phyloP scores from a whole-genome alignment of 2,888 invertebrate genomes.

The Salticus scenicus region DNA sequence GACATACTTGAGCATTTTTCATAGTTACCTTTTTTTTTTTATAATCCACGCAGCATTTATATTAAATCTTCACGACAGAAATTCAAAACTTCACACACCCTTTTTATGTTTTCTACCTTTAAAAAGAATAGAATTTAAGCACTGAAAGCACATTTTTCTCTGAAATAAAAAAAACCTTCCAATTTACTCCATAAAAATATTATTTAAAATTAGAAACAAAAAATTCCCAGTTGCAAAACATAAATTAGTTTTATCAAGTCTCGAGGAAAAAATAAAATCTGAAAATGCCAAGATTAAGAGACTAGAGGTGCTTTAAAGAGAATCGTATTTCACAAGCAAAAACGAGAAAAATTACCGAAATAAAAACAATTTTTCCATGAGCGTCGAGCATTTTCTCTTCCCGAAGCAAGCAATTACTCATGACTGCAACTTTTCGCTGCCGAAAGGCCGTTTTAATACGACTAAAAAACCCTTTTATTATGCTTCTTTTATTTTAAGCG shows the following conservation, averaged over 20 bases:
- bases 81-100: too few species aligned
- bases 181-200: not conserved
- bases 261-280: not conserved
- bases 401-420: slow-evolving; percentile 53
- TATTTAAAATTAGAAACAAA: not conserved
- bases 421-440: slow-evolving; percentile 51
- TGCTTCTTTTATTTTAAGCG: slow-evolving; percentile 38
- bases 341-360: slow-evolving; percentile 48
- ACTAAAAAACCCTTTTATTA: slow-evolving; percentile 38
- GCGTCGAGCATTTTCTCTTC: not conserved
- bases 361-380: slow-evolving; percentile 44
- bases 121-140: not conserved
- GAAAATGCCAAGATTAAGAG: not conserved
- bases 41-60: too few species aligned
- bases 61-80: too few species aligned
- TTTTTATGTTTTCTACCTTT: not conserved
- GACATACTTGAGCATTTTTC: too few species aligned
- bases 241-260: slow-evolving; percentile 8
- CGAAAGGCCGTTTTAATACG: slow-evolving; percentile 61
- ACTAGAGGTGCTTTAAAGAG: not conserved
- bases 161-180: too few species aligned
- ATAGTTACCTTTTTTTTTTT: too few species aligned
- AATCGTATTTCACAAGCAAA: slow-evolving; percentile 8
- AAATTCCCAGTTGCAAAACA: not conserved
- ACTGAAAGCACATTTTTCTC: not conserved